Percentiles rank a stretch among this genome's conserved stretches.
Conservation (phyloP, 2,888 invertebrate genomes). For the Rotaria magnacalcarata region DNA sequence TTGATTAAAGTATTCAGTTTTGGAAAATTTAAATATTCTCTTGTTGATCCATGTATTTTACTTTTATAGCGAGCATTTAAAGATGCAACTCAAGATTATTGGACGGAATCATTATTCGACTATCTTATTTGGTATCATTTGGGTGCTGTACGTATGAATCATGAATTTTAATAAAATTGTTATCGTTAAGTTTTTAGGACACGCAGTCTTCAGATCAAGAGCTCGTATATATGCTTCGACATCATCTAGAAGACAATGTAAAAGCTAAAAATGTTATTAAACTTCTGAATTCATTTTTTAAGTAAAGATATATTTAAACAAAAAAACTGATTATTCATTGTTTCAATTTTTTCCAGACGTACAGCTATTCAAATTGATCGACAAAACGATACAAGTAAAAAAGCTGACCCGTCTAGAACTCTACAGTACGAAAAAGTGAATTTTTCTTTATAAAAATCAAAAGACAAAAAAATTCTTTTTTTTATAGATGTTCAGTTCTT, state of each 20-base stretch:
- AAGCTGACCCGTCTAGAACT: not conserved
- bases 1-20: slow-evolving; percentile 76
- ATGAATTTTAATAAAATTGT: not conserved
- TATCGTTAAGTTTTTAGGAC: not conserved
- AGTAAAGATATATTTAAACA: not conserved
- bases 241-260: not conserved
- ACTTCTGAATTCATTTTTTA: not conserved
- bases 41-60: not conserved
- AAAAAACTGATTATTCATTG: not conserved
- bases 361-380: slow-evolving; percentile 35
- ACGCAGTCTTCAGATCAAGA: not conserved
- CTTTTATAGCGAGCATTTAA: not conserved
- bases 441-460: no score
- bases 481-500: slow-evolving; percentile 68
- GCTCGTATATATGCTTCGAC: not conserved
- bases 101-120: slow-evolving; percentile 69
- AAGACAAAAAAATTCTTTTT: not conserved
- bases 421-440: not conserved
- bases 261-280: slow-evolving; percentile 18
- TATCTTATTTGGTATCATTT: slow-evolving; percentile 99
- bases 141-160: slow-evolving; percentile 62
- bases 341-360: slow-evolving; percentile 2
- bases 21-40: not conserved
- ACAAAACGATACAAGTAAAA: not conserved
- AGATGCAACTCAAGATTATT: slow-evolving; percentile 48